Base-by-base conservation (phyloP, 1,140 invertebrate genomes). In the Ylistrum balloti region DNA sequence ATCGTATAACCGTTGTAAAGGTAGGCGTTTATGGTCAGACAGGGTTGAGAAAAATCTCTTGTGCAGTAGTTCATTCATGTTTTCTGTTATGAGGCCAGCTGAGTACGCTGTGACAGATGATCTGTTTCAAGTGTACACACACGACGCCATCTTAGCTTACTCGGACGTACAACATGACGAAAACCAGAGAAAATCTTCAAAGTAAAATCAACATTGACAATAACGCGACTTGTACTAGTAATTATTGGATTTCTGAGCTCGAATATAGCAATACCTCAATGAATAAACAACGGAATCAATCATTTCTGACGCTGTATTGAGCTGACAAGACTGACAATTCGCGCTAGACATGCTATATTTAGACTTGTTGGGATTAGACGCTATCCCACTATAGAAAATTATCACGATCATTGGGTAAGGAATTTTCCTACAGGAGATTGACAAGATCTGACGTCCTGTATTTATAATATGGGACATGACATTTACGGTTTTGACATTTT, bases 351-450 rank as follows among this genome's bases (percentile, higher is more conserved):
- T 74, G 22, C 56, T 74, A 74, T 28, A 74, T 74, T 28, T 74
- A 74, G 56, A 38, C 35, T 7, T 7, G 13, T 38, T 38, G 13
- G 13, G 35, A 38, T 38, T 38, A 38, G 35, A 38, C 17, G 56
- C 22, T 74, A 28, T 56, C 9, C 28, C 0, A n/a, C 56, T 28
- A 74, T 74, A 17, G 9, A 45, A 17, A 45, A 45, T 45, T 45
- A 74, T 74, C n/a, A 74, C 56, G 56, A 74, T 28, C 56, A 74
- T 74, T 74, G 56, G 28, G 28, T 74, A n/a, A n/a, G 56, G n/a
- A 45, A 45, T 45, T 45, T 9, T 17, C 41, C 10, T 45, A 45
- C 41, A 9, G 20, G 41, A 45, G 41, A 45, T 45, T 45, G 41
- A 17, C 41, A 45, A 1, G 41, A 45, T 38, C 13, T 38, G 35